A percentile compares a stretch with the other conserved stretches of the same genome.
phyloP scores from a whole-genome alignment of 2,113 vertebrate species.

The Corythoichthys intestinalis region DNA sequence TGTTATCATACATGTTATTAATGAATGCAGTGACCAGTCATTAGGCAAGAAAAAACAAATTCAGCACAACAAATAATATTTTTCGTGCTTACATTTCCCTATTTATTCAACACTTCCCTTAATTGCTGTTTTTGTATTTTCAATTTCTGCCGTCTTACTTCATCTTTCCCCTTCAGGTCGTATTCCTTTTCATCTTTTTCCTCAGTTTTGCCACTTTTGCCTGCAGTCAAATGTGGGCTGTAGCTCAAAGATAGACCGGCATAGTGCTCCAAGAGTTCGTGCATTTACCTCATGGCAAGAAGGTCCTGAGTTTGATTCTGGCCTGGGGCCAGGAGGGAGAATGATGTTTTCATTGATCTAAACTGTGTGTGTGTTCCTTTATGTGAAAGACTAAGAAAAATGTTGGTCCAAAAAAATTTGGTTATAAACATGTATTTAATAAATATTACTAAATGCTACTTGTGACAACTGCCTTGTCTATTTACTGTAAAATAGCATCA shows the following conservation, averaged over 20 bases:
- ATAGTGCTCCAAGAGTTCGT: background rate
- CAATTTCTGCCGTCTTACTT: background rate
- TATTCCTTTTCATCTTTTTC: background rate
- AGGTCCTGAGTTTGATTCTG: background rate
- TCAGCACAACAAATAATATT: background rate
- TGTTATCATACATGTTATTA: background rate
- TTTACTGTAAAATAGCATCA: background rate
- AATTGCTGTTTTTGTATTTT: background rate
- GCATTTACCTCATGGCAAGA: background rate
- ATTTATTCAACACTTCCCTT: background rate
- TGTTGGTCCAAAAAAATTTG: background rate
- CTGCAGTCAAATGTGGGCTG: background rate
- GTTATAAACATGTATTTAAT: background rate
- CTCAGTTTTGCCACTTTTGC: too few relatives aligned
- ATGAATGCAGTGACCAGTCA: background rate
- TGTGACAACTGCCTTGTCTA: background rate
- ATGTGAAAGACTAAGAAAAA: background rate
- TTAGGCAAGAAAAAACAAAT: background rate
- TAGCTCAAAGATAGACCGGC: background rate
- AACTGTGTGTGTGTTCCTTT: background rate
- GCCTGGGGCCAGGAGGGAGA: background rate
- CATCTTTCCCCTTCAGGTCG: background rate
- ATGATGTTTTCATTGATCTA: background rate
- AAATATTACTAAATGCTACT: background rate
- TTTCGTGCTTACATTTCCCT: background rate